Evolutionary conservation across 30 jellyfish, hydroid and myxozoan species (phyloP), one percentile per base, ranked within the genome.

Genomic region (Aurelia aurita complex sp. Pacific): DNA sequence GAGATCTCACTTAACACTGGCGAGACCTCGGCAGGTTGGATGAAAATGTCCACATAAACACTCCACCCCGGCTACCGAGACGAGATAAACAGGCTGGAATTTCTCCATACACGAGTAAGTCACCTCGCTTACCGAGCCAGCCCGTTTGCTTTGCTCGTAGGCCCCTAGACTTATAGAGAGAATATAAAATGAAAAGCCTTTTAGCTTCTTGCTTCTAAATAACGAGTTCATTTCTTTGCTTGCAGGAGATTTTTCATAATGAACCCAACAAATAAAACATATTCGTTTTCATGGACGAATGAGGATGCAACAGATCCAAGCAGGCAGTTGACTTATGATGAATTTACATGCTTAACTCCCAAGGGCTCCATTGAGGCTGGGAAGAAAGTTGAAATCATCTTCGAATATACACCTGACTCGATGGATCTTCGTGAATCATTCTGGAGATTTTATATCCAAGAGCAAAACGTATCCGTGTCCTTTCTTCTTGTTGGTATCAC

Each of bases 401-500:
- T 93, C 63, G 97, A 93, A 86, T 93, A 82, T 74, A 40, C 43
- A 29, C 74, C 94, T n/a, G 95, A 83, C 15, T 90, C 89, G 1
- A 61, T 88, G 79, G 96, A 88, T 40, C 83, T 93, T n/a, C 67
- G 19, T 18, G 98, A 93, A 64, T 76, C 97, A 42, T 93, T 93
- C 69, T 93, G 98, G 98, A 71, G 96, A 40, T 93, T 93, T 63
- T 38, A 64, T 54, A 83, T 93, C 12, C 80, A 65, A 19, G 97
- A 93, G 29, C 93, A 93, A 36, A 89, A 84, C 73, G 91, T 88
- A 2, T 93, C 98, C 12, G 94, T 83, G 29, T 97, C 96, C 32
- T 93, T 93, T 71, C 82, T 93, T 40, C 76, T 93, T 38, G 98
- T 93, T 69, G 98, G 96, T 11, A 54, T 62, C 70, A 94, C 96